These are phyloP conservation scores for Oceanodroma leucorhoa DNA, from an alignment of 2,797 vertebrate species.

Conservation along the genomic window DNA sequence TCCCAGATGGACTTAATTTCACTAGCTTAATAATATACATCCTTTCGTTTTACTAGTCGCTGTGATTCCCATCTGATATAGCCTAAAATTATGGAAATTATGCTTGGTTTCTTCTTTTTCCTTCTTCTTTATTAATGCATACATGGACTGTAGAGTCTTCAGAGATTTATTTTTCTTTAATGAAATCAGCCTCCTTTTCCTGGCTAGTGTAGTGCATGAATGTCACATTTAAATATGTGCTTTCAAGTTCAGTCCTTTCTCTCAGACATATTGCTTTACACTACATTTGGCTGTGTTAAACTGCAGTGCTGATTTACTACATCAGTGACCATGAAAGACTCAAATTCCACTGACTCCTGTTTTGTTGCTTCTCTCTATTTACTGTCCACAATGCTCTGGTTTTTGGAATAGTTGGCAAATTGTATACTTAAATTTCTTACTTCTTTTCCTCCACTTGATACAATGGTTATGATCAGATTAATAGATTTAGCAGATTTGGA, in stretches of 20 bases:
- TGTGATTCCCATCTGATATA: not conserved
- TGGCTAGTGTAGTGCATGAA: not conserved
- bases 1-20: not conserved
- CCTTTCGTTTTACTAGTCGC: not conserved
- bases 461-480: not conserved
- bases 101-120: not conserved
- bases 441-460: not conserved
- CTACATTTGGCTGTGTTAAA: conserved; percentile 22
- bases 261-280: conserved; percentile 20
- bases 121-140: not conserved
- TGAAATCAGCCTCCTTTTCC: conserved; percentile 40
- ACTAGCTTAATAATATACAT: not conserved
- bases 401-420: not conserved
- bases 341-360: not conserved
- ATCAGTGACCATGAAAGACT: conserved; percentile 1
- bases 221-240: conserved; percentile 33
- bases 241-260: not conserved
- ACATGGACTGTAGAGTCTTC: not conserved
- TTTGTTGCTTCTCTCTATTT: conserved; percentile 18
- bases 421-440: not conserved
- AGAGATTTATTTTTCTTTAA: conserved; percentile 47
- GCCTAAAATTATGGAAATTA: not conserved
- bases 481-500: not conserved
- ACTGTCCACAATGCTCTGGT: not conserved
- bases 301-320: conserved; percentile 39